Percentiles rank a stretch among this genome's conserved stretches.
These are phyloP conservation scores for Spheniscus humboldti DNA, from an alignment of 2,797 vertebrate species.

Conservation along the genomic window DNA sequence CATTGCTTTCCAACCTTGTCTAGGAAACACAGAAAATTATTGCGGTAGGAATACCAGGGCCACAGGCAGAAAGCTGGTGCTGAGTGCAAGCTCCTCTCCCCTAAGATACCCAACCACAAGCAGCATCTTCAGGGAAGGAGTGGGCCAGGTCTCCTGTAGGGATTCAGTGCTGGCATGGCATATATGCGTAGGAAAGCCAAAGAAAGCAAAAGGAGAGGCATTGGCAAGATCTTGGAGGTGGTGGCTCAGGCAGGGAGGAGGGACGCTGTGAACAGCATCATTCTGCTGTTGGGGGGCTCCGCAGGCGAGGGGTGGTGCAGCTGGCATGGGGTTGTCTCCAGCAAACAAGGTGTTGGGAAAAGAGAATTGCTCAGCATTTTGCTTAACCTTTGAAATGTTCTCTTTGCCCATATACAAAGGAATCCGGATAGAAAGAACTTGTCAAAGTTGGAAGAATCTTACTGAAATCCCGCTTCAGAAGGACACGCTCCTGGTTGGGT, in stretches of 20 bases:
- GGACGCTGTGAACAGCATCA: rapidly evolving
- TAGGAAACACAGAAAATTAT: neutral
- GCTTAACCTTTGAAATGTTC: neutral
- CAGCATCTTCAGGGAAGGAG: neutral
- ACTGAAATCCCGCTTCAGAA: neutral
- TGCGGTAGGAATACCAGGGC: neutral
- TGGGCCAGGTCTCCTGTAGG: neutral
- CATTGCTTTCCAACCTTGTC: neutral
- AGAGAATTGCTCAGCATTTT: neutral
- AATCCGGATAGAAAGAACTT: neutral
- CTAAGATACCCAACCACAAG: neutral
- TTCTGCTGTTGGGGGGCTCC: neutral
- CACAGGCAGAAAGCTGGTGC: neutral
- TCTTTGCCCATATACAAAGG: neutral
- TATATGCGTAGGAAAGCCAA: rapidly evolving
- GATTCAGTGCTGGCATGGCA: neutral
- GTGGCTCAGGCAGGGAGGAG: neutral
- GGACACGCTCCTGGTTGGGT: rapidly evolving
- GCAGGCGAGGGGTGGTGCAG: too few species aligned
- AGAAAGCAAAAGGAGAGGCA: neutral
- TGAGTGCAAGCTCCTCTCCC: neutral
- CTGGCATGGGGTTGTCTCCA: neutral
- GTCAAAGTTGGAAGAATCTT: neutral
- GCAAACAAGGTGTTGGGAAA: neutral
- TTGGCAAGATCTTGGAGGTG: neutral